Evolutionary conservation across 2,888 invertebrate species (phyloP).

Genomic region (Drosophila conformis): DNA sequence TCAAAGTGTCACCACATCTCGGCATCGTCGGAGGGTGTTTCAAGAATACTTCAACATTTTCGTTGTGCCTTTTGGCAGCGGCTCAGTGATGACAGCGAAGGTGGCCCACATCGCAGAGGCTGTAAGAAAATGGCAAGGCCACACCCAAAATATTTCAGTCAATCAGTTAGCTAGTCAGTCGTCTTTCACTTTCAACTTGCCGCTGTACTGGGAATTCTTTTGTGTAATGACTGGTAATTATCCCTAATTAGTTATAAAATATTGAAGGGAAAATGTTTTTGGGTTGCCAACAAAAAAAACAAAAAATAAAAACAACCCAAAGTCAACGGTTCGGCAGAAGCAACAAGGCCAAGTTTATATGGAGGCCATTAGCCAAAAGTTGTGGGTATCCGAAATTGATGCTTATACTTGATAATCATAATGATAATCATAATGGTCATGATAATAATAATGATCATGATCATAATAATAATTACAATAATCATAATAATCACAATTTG

Average conservation of each 20-base stretch:
- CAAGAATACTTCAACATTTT: background rate
- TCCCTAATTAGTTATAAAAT: conserved; percentile 52
- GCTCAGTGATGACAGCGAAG: background rate
- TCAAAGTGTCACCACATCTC: background rate
- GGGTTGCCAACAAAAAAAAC: conserved; percentile 7
- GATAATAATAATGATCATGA: conserved; percentile 7
- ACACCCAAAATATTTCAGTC: conserved; percentile 12
- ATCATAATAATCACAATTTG: conserved; percentile 12
- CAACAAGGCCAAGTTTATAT: conserved; percentile 22
- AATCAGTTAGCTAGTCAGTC: conserved; percentile 8
- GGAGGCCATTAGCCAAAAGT: conserved; percentile 30
- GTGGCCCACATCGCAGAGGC: conserved; percentile 8
- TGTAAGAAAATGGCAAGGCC: background rate
- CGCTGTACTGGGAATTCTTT: conserved; percentile 20
- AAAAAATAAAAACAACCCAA: background rate
- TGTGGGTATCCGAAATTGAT: conserved; percentile 8
- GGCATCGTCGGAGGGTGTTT: background rate
- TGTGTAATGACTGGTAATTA: conserved; percentile 48
- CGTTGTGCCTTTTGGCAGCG: background rate
- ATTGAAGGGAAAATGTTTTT: conserved; percentile 38
- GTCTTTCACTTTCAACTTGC: conserved; percentile 10
- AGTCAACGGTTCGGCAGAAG: background rate
- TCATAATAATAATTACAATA: background rate
- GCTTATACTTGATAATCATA: conserved; percentile 11
- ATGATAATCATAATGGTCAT: conserved; percentile 6